Evolutionary conservation across 2,888 invertebrate species (phyloP).

Genomic region (Cinara cedri): DNA sequence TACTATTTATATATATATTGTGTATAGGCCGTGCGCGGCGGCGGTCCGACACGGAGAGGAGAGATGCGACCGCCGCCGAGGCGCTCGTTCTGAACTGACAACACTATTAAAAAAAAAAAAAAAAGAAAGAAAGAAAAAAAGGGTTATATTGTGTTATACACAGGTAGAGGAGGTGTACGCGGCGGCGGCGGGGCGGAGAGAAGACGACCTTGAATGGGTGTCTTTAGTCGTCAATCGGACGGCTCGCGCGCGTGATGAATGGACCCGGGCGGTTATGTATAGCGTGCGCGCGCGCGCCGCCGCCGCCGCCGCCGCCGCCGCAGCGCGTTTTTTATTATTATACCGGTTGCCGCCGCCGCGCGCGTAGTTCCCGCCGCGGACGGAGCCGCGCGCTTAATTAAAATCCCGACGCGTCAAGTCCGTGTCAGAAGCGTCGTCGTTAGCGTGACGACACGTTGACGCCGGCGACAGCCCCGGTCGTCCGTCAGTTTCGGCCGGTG

Average conservation of each 20-base stretch:
- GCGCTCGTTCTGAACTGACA: constrained; percentile 31
- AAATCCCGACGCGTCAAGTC: too few species aligned
- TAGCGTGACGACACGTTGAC: not conserved
- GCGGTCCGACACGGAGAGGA: too few species aligned
- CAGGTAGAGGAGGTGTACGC: too few species aligned
- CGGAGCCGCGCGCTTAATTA: too few species aligned
- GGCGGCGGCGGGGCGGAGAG: not conserved
- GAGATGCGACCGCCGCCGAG: constrained; percentile 2
- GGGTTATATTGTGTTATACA: constrained; percentile 35
- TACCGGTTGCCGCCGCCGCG: too few species aligned
- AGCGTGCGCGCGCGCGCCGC: not conserved
- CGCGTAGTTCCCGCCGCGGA: too few species aligned
- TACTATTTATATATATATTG: not conserved
- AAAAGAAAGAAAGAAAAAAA: not conserved
- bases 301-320: not conserved
- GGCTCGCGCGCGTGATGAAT: constrained; percentile 32
- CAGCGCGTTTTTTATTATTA: not conserved
- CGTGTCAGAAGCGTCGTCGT: too few species aligned
- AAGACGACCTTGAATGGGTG: constrained; percentile 49
- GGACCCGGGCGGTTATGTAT: constrained; percentile 25
- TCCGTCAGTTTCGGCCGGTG: too few species aligned
- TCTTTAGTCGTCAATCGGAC: constrained; percentile 36
- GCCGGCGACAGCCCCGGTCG: too few species aligned
- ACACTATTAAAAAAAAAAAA: constrained; percentile 37
- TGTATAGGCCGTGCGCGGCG: not conserved